These are phyloP conservation scores for Tychaedon coryphoeus DNA, from an alignment of 2,113 vertebrate species.

Conservation along the genomic window DNA sequence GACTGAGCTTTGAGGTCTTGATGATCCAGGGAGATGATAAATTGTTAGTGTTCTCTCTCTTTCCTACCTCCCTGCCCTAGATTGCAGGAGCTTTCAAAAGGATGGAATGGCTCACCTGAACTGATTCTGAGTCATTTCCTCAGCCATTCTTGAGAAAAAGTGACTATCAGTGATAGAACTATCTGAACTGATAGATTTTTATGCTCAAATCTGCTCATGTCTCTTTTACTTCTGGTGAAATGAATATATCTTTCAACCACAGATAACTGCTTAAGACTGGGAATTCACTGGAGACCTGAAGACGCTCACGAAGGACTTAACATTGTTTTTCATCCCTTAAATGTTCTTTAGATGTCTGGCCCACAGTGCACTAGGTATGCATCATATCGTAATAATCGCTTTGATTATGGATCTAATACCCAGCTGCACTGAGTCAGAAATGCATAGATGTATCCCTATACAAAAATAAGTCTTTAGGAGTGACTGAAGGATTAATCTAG, in stretches of 20 bases:
- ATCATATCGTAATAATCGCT: neutral
- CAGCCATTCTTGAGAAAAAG: neutral
- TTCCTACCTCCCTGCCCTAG: neutral
- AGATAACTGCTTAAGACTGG: neutral
- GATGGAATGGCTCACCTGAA: neutral
- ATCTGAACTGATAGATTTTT: neutral
- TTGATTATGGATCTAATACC: neutral
- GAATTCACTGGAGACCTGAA: neutral
- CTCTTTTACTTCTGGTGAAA: neutral
- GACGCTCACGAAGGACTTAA: neutral
- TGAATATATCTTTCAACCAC: neutral
- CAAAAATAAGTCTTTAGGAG: neutral
- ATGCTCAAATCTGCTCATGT: neutral
- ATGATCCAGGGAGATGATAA: neutral
- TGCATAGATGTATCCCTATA: neutral
- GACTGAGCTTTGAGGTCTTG: conserved; percentile 24
- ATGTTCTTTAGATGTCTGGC: neutral
- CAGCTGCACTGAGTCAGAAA: neutral
- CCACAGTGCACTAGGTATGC: neutral
- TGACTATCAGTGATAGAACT: neutral
- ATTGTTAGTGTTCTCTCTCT: neutral
- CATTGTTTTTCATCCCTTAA: neutral
- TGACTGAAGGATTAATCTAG: neutral
- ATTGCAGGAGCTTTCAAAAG: neutral
- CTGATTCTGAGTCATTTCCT: neutral